Percentiles rank a stretch among this genome's conserved stretches.
Conservation (phyloP, 2,888 invertebrate species). For the Chironomus tentans region DNA sequence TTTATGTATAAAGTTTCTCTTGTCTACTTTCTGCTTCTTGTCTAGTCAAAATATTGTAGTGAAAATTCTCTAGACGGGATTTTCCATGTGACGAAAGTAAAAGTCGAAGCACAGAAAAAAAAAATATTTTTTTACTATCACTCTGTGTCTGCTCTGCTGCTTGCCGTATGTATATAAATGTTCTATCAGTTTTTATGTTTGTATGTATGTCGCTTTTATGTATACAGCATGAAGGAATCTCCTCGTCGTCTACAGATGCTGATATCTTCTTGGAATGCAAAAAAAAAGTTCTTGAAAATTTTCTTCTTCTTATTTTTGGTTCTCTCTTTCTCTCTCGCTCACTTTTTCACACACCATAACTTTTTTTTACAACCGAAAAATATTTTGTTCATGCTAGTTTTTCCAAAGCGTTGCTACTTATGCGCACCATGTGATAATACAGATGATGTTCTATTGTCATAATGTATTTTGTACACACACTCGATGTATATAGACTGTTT, state of each 20-base stretch:
- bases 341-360: too few species aligned
- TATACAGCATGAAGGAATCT: not conserved
- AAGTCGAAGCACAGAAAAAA: not conserved
- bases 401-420: conserved; percentile 24
- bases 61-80: conserved; percentile 8
- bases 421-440: conserved; percentile 27
- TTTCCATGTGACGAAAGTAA: conserved; percentile 24
- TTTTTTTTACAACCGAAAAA: too few species aligned
- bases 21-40: not conserved
- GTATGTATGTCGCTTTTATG: not conserved
- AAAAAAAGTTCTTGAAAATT: too few species aligned
- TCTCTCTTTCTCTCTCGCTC: too few species aligned
- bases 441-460: conserved; percentile 27
- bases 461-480: conserved; percentile 9
- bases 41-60: conserved; percentile 18
- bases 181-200: not conserved
- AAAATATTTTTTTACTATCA: conserved; percentile 20
- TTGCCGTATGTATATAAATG: not conserved
- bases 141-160: not conserved
- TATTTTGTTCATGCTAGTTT: not conserved
- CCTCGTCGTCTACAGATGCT: not conserved
- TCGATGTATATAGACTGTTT: not conserved
- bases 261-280: not conserved
- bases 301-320: too few species aligned
- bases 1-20: not conserved